Conservation (phyloP, 2,888 invertebrate species). For the Macroteleia sp. region DNA sequence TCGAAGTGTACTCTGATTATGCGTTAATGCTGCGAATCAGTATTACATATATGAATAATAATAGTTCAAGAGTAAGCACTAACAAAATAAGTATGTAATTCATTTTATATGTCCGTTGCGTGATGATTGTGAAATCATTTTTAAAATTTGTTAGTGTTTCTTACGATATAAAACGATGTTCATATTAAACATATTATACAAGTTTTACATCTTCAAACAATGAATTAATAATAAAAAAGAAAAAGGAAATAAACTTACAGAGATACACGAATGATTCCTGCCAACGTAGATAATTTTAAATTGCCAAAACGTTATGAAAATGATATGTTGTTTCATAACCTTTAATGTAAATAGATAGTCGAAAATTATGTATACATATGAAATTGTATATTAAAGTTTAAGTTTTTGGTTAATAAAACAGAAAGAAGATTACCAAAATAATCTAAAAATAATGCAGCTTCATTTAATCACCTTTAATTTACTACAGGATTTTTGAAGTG, state of each 20-base stretch:
- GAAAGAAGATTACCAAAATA: no score
- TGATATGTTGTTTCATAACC: slow-evolving; percentile 19
- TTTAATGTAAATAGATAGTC: slow-evolving; percentile 61
- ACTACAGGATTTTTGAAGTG: no score
- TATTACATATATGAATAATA: slow-evolving; percentile 41
- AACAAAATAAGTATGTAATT: slow-evolving; percentile 26
- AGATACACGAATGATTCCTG: slow-evolving; percentile 61
- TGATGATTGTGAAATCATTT: slow-evolving; percentile 25
- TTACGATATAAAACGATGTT: slow-evolving; percentile 13
- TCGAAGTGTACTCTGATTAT: slow-evolving; percentile 25
- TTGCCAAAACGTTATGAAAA: slow-evolving; percentile 52
- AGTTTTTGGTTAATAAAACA: no score
- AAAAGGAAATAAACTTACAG: slow-evolving; percentile 36
- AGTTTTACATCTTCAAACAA: slow-evolving; percentile 31
- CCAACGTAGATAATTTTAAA: slow-evolving; percentile 63
- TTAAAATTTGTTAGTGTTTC: slow-evolving; percentile 42
- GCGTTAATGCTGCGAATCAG: slow-evolving; percentile 42
- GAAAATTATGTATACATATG: no score
- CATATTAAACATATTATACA: slow-evolving; percentile 19
- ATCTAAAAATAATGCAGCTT: no score
- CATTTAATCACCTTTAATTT: no score
- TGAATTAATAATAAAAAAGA: slow-evolving; percentile 13
- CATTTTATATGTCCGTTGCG: slow-evolving; percentile 43
- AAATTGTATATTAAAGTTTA: no score
- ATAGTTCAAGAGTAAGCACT: slow-evolving; percentile 11